Base-by-base conservation (phyloP, 2,113 vertebrate genomes). In the Datnioides undecimradiatus region DNA sequence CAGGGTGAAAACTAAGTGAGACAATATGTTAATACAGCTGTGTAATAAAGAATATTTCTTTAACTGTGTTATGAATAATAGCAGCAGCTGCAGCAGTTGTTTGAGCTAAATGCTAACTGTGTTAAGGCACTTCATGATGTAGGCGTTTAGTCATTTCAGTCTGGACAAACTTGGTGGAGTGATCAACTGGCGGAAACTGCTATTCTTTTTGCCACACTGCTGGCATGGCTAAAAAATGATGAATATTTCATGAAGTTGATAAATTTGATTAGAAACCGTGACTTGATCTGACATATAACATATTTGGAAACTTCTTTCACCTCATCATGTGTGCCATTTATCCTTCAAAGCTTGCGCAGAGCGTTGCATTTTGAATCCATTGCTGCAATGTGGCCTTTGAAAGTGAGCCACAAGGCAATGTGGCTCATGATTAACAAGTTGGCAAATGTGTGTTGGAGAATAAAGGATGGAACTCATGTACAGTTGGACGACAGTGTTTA, bases 391-490 rank as follows among this genome's bases (percentile, higher is more conserved):
- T 57, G 23, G 41, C 19, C 19, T 45, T 23, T 41, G 34, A 68
- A 49, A 48, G n/a, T 23, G 17, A 23, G 3, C 0, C 3, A 34
- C 4, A 6, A 11, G 33, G 16, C 21, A 59, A 23, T 13, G 33
- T 19, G 21, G 6, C 14, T 49, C 2, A 1, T 58, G 59, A 66
- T 51, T 58, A 65, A 60, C 45, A 48, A 23, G 64, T 17, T 41
- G 48, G 72, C 41, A 29, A 48, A 62, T 52, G 27, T 33, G 68
- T 48, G 33, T 54, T 54, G 27, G 60, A 66, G 19, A 73, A 57
- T 54, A 63, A 63, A 64, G 11, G 25, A 13, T 45, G n/a, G 60
- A n/a, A 29, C 29, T 72, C 17, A 2, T 27, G 64, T 34, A 27
- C 27, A 33, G 31, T 65, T 33, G 27, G 9, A 33, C 34, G 48